A percentile compares a stretch with the other conserved stretches of the same genome.
Conservation (phyloP, 2,888 invertebrate species). For the Actias luna region DNA sequence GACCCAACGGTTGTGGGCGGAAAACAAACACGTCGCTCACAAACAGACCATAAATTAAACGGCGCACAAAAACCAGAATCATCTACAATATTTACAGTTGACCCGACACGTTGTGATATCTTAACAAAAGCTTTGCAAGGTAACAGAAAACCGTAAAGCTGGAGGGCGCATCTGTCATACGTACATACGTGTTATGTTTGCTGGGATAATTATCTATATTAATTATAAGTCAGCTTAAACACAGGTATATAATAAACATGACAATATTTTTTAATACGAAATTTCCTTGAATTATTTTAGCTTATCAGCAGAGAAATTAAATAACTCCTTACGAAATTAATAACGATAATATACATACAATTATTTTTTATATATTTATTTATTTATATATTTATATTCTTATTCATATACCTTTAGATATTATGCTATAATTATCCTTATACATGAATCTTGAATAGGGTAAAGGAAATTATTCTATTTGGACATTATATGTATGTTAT, state of each 20-base stretch:
- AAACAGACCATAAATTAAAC: conserved; percentile 59
- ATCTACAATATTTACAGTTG: conserved; percentile 74
- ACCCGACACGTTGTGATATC: conserved; percentile 67
- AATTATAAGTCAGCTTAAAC: background rate
- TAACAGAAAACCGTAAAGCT: conserved; percentile 62
- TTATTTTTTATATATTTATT: no score
- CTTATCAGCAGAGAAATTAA: background rate
- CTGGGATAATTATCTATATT: background rate
- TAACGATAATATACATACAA: background rate
- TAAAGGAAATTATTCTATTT: no score
- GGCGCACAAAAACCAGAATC: conserved; percentile 66
- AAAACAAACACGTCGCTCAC: conserved; percentile 58
- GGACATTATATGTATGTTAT: no score
- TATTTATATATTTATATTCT: no score
- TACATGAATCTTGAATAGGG: no score
- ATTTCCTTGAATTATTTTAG: no score
- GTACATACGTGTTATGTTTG: background rate
- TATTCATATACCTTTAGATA: no score
- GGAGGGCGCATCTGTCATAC: conserved; percentile 71
- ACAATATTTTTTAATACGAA: background rate
- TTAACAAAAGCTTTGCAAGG: conserved; percentile 70
- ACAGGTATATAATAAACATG: background rate
- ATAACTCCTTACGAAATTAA: background rate
- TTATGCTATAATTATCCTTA: no score
- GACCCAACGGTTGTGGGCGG: conserved; percentile 46